Percentiles rank a stretch among this genome's conserved stretches.
These are phyloP conservation scores for Aleiodes testaceus DNA, from an alignment of 2,888 invertebrate genomes.

Conservation along the genomic window DNA sequence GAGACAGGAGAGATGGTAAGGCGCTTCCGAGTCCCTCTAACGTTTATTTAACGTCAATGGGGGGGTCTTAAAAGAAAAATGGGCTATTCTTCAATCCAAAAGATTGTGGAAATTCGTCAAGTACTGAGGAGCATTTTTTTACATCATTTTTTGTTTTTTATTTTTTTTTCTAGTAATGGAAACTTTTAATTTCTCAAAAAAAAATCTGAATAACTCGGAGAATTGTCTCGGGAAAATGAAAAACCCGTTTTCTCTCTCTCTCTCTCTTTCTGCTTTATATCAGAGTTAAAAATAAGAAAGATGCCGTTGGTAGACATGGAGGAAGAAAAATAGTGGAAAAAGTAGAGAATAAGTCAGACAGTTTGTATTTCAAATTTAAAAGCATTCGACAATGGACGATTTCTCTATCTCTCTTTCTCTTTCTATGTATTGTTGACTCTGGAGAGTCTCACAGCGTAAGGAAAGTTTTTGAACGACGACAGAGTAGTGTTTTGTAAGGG, in stretches of 20 bases:
- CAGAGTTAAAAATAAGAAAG: slow-evolving; percentile 28
- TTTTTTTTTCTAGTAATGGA: slow-evolving; percentile 12
- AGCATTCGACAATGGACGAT: slow-evolving; percentile 70
- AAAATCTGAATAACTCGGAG: not conserved
- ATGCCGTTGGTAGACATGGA: slow-evolving; percentile 34
- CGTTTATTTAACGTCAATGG: slow-evolving; percentile 45
- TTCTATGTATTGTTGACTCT: slow-evolving; percentile 69
- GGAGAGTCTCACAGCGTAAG: slow-evolving; percentile 46
- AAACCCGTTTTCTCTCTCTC: slow-evolving; percentile 14
- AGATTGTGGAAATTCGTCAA: slow-evolving; percentile 25
- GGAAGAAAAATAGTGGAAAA: slow-evolving; percentile 29
- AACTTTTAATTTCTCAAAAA: slow-evolving; percentile 14
- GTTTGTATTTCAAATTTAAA: slow-evolving; percentile 72
- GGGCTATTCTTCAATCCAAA: slow-evolving; percentile 32
- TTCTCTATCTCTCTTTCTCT: slow-evolving; percentile 29
- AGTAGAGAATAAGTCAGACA: slow-evolving; percentile 59
- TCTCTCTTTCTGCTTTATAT: not conserved
- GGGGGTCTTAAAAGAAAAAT: slow-evolving; percentile 35
- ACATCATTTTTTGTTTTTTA: not conserved
- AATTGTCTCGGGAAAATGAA: not conserved
- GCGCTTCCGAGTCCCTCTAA: slow-evolving; percentile 41
- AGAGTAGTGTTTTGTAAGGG: slow-evolving; percentile 63
- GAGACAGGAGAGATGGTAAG: slow-evolving; percentile 10
- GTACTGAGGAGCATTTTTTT: not conserved
- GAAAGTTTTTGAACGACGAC: slow-evolving; percentile 48